phyloP scores from a whole-genome alignment of 2,888 invertebrate genomes.

The Xanthia togata region DNA sequence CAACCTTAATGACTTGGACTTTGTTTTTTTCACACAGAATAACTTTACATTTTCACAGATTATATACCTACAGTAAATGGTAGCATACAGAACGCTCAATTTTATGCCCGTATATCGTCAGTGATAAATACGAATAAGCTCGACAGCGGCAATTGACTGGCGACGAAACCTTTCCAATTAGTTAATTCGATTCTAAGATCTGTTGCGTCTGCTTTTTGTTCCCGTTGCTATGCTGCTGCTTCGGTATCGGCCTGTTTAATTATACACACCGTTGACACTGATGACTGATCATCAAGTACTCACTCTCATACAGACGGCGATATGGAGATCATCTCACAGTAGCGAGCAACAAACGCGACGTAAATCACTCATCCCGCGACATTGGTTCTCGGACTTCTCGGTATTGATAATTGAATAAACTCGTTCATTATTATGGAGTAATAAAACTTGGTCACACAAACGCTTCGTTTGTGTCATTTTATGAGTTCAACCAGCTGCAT shows the following conservation, averaged over 20 bases:
- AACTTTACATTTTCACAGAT: not conserved
- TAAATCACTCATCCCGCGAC: slow-evolving; percentile 85
- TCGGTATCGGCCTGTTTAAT: slow-evolving; percentile 38
- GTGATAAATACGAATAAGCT: slow-evolving; percentile 80
- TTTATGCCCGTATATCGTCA: slow-evolving; percentile 69
- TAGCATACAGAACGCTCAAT: slow-evolving; percentile 23
- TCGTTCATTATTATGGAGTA: slow-evolving; percentile 86
- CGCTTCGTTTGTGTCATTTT: slow-evolving; percentile 84
- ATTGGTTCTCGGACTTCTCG: slow-evolving; percentile 76
- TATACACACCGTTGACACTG: slow-evolving; percentile 33
- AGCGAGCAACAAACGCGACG: slow-evolving; percentile 65
- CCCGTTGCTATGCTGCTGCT: slow-evolving; percentile 67
- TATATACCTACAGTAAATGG: not conserved
- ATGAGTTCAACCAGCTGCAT: slow-evolving; percentile 87
- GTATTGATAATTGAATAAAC: slow-evolving; percentile 89
- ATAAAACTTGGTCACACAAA: slow-evolving; percentile 84
- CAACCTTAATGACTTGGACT: no score
- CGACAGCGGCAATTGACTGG: slow-evolving; percentile 82
- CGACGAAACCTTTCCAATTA: slow-evolving; percentile 83
- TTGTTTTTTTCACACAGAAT: not conserved
- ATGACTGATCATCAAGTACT: slow-evolving; percentile 52
- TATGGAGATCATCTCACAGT: slow-evolving; percentile 69
- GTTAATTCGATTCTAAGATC: slow-evolving; percentile 78
- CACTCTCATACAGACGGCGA: slow-evolving; percentile 47
- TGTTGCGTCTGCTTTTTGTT: slow-evolving; percentile 65